Evolutionary conservation across 92 coral and sea anemone species (phyloP).

Genomic region (Palythoa heliodiscus): DNA sequence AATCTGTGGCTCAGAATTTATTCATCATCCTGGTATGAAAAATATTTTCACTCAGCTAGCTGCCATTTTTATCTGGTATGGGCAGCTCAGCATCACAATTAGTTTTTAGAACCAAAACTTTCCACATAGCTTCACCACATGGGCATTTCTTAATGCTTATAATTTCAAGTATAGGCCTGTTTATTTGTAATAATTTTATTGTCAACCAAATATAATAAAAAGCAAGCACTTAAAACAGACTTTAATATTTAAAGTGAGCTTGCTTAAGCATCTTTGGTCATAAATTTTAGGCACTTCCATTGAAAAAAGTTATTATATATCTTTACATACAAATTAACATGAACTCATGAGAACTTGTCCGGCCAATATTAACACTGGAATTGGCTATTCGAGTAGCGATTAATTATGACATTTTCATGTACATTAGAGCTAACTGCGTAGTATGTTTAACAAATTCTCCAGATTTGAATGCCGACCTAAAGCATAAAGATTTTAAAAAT

Average conservation of each 20-base stretch:
- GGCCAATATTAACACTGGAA: too few species aligned
- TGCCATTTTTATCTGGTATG: not conserved
- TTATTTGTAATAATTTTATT: not conserved
- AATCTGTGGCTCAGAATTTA: conserved; percentile 3
- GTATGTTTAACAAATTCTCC: not conserved
- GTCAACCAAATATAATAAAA: not conserved
- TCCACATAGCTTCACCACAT: conserved; percentile 4
- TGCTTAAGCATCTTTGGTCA: conserved; percentile 3
- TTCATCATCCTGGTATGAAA: not conserved
- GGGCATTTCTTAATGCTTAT: conserved; percentile 3
- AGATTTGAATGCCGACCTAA: conserved; percentile 1
- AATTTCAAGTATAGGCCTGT: conserved; percentile 3
- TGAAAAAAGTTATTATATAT: not conserved
- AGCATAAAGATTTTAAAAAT: conserved; percentile 1
- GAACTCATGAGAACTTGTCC: not conserved
- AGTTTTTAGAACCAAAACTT: not conserved
- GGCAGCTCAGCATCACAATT: not conserved
- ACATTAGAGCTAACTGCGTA: not conserved
- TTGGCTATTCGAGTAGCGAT: too few species aligned
- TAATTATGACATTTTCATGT: too few species aligned
- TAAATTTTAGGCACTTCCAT: not conserved
- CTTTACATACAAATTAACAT: not conserved
- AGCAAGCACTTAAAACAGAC: conserved; percentile 3
- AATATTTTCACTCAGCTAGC: conserved; percentile 3
- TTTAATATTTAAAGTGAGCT: not conserved